Evolutionary conservation across 2,888 invertebrate genomes (phyloP), one percentile per base, ranked within the genome.

Genomic region (Machimus atricapillus): DNA sequence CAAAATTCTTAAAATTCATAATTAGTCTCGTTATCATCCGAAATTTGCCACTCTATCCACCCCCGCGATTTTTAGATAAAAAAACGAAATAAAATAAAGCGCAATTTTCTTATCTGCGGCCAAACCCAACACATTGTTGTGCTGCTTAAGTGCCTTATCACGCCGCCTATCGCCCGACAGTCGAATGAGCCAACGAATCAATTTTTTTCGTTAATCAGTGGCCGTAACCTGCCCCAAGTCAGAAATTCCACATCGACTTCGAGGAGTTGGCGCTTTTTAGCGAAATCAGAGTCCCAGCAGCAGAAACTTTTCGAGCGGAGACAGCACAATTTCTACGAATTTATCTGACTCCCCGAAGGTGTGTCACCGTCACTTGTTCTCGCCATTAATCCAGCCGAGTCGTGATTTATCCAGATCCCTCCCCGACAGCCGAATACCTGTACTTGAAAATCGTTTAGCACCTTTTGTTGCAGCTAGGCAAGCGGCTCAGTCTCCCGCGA

Each of bases 211-310:
- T 78, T n/a, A 78, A 78, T 78, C 78, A 78, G 19, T 23, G 78
- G 43, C 37, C 78, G 66, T 78, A 78, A 78, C 78, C 78, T 78
- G 78, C 78, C 78, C 19, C 78, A 78, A 78, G 78, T 40, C 37
- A 78, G 23, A 78, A 78, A 78, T 43, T 78, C 43, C 40, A 78
- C 12, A 0, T 78, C 43, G 40, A 8, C 23, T 27, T 27, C 23
- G 66, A 12, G 23, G 27, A 58, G 8, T 23, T 9, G 14, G 43
- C 16, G 43, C 16, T 19, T 66, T 66, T 78, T 19, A 37, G 43
- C 78, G 16, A 43, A 23, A 16, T 46, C 23, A 78, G 19, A 19
- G 23, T 16, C 78, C 2, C 78, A 40, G 78, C 37, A 78, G 78
- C 43, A 43, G 43, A 23, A 77, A 19, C 78, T 78, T 78, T 78